These are phyloP conservation scores for Macaria notata DNA, from an alignment of 2,888 invertebrate genomes.

Conservation along the genomic window DNA sequence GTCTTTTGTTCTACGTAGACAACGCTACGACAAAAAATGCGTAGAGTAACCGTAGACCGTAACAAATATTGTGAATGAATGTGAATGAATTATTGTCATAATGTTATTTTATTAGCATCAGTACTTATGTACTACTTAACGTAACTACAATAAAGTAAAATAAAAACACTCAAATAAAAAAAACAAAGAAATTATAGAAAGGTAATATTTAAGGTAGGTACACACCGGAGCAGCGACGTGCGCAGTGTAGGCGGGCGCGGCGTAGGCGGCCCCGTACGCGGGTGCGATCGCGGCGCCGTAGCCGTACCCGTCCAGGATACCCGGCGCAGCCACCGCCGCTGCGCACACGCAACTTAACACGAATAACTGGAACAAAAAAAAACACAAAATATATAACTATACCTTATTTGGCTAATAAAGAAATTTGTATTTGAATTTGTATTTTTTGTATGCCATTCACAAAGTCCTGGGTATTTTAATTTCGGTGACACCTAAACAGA, in stretches of 20 bases:
- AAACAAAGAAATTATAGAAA: no score
- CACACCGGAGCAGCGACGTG: conserved; percentile 55
- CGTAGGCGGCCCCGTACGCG: conserved; percentile 20
- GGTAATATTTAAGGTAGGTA: conserved; percentile 1
- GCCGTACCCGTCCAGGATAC: conserved; percentile 47
- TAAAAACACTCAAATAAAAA: no score
- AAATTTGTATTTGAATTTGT: no score
- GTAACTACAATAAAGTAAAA: no score
- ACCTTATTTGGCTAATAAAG: no score
- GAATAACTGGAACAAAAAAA: conserved; percentile 50
- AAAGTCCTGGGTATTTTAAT: no score
- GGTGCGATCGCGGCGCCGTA: conserved; percentile 32
- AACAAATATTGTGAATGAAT: conserved; percentile 2
- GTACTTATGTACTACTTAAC: no score
- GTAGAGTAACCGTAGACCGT: conserved; percentile 2
- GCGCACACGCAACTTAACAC: conserved; percentile 69
- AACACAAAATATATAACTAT: no score
- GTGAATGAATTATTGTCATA: no score
- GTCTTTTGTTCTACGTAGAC: conserved; percentile 19
- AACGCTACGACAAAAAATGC: conserved; percentile 8
- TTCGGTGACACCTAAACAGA: no score
- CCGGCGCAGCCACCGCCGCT: conserved; percentile 60
- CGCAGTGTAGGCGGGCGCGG: conserved; percentile 34
- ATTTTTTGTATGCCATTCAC: no score
- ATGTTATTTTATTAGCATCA: no score